Evolutionary conservation across 2,888 invertebrate species (phyloP), one percentile per base, ranked within the genome.

Genomic region (Mesorhabditis sp.): DNA sequence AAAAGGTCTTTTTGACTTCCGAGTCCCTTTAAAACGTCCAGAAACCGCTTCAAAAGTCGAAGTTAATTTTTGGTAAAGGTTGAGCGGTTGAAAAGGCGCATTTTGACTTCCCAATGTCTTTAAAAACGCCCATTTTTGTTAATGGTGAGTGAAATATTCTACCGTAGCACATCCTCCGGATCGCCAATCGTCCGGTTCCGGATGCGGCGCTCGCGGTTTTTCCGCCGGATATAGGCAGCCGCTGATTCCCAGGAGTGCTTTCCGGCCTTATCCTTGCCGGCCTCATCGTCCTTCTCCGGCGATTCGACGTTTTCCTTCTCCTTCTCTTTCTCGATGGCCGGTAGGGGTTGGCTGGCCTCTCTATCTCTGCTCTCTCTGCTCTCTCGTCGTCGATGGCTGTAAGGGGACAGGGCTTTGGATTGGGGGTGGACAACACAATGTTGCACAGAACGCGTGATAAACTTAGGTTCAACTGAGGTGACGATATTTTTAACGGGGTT

Each of bases 181-280:
- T 77, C 75, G 10, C 79, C 84, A 62, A 84, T 84, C 10, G 84
- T 84, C 45, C 77, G 71, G 72, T 84, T 84, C 43, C 84, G 69
- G 45, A 75, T 69, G 5, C 84, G 73, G 58, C 84, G 70, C 66
- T 84, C 84, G 13, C 83, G 77, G 66, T 83, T 84, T 66, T 83
- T 83, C 28, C 83, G 70, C 43, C 83, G 74, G 62, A 83, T 83
- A 73, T 83, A 83, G 1, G 78, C 78, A 15, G 83, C 78, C 6
- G 83, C 82, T 50, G 79, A 78, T 65, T 83, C 83, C 74, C 74
- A 80, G 44, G 70, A 71, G 43, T 79, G 77, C 62, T 77, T 82
- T 4, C 72, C 76, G 13, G 72, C 75, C 4, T 73, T 67, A 15
- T 70, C 74, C 50, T 42, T 61, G 70, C 62, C 4, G 62, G 61